Evolutionary conservation across 2,113 vertebrate genomes (phyloP), one percentile per base, ranked within the genome.

Genomic region (Ellobius talpinus): DNA sequence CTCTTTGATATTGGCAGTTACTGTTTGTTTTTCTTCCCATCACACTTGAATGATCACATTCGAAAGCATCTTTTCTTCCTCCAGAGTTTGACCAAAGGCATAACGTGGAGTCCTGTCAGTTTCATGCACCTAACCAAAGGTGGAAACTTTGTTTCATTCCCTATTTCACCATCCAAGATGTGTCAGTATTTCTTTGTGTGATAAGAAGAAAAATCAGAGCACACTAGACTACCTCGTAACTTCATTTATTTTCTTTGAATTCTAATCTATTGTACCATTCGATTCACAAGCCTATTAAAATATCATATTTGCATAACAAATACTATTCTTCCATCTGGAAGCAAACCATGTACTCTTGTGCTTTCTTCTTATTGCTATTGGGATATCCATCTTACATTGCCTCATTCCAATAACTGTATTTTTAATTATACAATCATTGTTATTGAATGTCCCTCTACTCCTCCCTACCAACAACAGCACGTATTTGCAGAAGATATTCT

Each of bases 181-280:
- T 42, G 36, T 82, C 68, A 78, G 10, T 42, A 45, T 89, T 11
- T 65, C 76, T 68, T 13, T 4, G 5, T 68, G 23, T 21, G 29
- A 76, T 26, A 93, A 89, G 42, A 92, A 90, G 6, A 94, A 87
- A 91, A 78, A 24, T 84, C 26, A 76, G 89, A 96, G 68, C 50
- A 87, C 91, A 72, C 11, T 65, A 89, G 50, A 19, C 5, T 97
- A 76, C 12, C 5, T 76, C 65, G 8, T 86, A 26, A 73, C 6
- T 82, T 61, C 12, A 65, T 82, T 90, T 61, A 77, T 39, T 79
- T 94, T 61, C 5, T 78, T 90, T 94, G 55, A 84, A 74, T 90
- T 92, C 29, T 29, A 65, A 55, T 76, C 63, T 79, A 68, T 95
- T 50, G 24, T 73, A 52, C 16, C 68, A 12, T 86, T 61, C 31